Evolutionary conservation across 1,140 invertebrate genomes (phyloP).

Genomic region (Idris sp.): DNA sequence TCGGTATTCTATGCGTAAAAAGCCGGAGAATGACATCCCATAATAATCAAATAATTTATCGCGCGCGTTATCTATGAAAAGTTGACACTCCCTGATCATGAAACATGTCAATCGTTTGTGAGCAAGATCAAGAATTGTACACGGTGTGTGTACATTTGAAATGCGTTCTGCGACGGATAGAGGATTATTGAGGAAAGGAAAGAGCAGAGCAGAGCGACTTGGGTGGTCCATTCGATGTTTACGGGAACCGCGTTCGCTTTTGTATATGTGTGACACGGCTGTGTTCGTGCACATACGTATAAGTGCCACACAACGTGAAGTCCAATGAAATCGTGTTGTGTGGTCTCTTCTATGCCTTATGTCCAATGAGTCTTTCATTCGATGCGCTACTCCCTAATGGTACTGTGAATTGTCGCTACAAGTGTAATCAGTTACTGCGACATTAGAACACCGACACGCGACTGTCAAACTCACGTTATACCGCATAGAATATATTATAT

Average conservation of each 20-base stretch:
- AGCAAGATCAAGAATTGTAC: conserved; percentile 23
- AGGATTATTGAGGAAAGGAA: conserved; percentile 76
- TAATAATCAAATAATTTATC: conserved; percentile 33
- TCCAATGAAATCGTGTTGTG: conserved; percentile 69
- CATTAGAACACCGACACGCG: conserved; percentile 68
- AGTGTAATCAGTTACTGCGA: conserved; percentile 64
- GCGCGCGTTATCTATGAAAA: conserved; percentile 28
- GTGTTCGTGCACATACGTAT: conserved; percentile 57
- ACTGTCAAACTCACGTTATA: conserved; percentile 47
- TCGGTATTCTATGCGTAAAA: no score
- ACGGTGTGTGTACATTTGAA: conserved; percentile 55
- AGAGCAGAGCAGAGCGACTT: conserved; percentile 71
- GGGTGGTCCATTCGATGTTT: conserved; percentile 77
- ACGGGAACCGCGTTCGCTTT: conserved; percentile 74
- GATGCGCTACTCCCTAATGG: conserved; percentile 77
- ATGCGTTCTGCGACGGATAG: conserved; percentile 60
- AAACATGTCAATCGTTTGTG: conserved; percentile 48
- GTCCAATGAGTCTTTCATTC: conserved; percentile 74
- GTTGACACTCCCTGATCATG: conserved; percentile 42
- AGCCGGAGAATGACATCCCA: conserved; percentile 1
- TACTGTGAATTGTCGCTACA: conserved; percentile 64
- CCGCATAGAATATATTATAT: conserved; percentile 45
- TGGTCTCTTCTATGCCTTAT: conserved; percentile 70
- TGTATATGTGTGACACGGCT: conserved; percentile 49
- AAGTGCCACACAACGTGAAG: conserved; percentile 69